A percentile compares a stretch with the other conserved stretches of the same genome.
phyloP scores from a whole-genome alignment of 2,888 invertebrate species.

The Ectemnius cavifrons region DNA sequence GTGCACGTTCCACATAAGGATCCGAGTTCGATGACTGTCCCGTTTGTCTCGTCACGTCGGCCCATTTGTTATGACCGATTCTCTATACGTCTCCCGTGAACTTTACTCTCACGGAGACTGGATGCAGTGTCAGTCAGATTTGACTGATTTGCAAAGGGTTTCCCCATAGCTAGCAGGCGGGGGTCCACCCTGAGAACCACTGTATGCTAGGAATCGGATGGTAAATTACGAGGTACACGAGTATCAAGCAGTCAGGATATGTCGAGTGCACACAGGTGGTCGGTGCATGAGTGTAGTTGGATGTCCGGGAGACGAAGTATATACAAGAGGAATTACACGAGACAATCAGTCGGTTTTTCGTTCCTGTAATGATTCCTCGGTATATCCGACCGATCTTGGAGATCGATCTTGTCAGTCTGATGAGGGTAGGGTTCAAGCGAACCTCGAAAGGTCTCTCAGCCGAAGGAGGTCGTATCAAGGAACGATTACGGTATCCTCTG shows the following conservation, averaged over 20 bases:
- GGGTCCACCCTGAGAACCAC: constrained; percentile 48
- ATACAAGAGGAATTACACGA: constrained; percentile 50
- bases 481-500: too few species aligned
- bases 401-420: too few species aligned
- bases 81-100: constrained; percentile 41
- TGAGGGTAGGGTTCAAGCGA: too few species aligned
- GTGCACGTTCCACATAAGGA: too few species aligned
- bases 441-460: too few species aligned
- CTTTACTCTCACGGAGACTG: too few species aligned
- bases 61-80: constrained; percentile 59
- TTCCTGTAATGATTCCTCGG: too few species aligned
- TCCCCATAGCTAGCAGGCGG: too few species aligned
- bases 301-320: constrained; percentile 44
- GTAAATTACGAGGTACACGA: constrained; percentile 63
- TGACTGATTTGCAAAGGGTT: constrained; percentile 20
- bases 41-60: constrained; percentile 16
- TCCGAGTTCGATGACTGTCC: constrained; percentile 16
- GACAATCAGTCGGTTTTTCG: constrained; percentile 54
- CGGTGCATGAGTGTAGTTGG: constrained; percentile 36
- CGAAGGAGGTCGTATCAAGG: too few species aligned
- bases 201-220: constrained; percentile 55
- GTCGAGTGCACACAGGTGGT: constrained; percentile 61
- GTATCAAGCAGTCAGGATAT: constrained; percentile 47
- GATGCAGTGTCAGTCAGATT: background rate
- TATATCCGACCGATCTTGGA: too few species aligned